Base-by-base conservation (phyloP, 2,888 invertebrate species). In the Pandemis corylana region DNA sequence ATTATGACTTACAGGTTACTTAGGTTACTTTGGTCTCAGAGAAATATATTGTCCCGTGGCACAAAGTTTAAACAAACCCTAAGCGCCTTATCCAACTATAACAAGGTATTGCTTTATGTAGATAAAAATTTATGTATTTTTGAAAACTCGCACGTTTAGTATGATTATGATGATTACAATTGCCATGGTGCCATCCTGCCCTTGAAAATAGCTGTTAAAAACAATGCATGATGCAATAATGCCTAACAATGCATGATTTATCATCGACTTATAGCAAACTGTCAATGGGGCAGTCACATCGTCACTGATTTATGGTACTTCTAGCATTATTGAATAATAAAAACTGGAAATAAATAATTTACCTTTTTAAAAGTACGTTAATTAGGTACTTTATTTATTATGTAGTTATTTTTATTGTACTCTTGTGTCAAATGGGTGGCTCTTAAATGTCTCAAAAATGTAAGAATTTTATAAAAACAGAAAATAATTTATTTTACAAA, bases 191-290 rank as follows among this genome's bases (percentile, higher is more conserved):
- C 68, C 72, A 64, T 20, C 53, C 36, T 20, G 63, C 68, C 72
- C 72, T 73, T 73, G 72, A 63, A 36, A 56, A 13, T 41, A 44
- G 72, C 53, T 42, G 6, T 28, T 59, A 59, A 10, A 28, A 28
- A 36, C 7, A 46, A 65, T 49, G 13, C 9, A 65, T 28, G 36
- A 59, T n/a, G 51, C 42, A 42, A 73, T 68, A 46, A 73, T 64
- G 28, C 59, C 28, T 4, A 28, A 59, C 68, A 64, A 64, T 73
- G 56, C 72, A 56, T 63, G 9, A 56, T 67, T 61, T 61, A 59
- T 73, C 68, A 73, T 64, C 68, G 46, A 53, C 56, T 73, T 73
- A 68, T 59, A 64, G 56, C 41, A 59, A 15, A 9, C 46, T 46
- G 15, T 64, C 42, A 44, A 71, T 53, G 42, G 44, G 20, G 28